Base-by-base conservation (phyloP, 2,888 invertebrate species). In the Rotaria magnacalcarata region DNA sequence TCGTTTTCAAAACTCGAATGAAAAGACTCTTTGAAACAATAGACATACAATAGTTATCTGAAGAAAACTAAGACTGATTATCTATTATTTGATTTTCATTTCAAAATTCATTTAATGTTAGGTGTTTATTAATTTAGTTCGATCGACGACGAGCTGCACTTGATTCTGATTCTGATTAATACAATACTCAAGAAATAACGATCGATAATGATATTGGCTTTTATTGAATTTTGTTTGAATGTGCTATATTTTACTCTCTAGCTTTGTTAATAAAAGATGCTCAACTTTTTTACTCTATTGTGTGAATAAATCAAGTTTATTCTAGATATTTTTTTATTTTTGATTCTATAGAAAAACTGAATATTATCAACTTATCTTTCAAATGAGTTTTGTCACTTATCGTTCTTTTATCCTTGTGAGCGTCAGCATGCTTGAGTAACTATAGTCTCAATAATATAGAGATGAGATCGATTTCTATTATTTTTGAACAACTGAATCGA, bases 101-200 rank as follows among this genome's bases (percentile, higher is more conserved):
- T 34, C 34, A 34, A 34, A 34, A 34, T 34, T 34, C 34, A 34
- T 34, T 34, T 34, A 34, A 47, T 52, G 52, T 52, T 52, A 16
- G 3, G 16, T 41, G 7, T 75, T 16, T 4, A 11, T 75, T 8
- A 16, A 75, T 60, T 43, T 60, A 86, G 85, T 86, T 85, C 52
- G 86, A 86, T 21, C 56, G 86, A 43, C 75, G 86, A 75, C 52
- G 86, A 75, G 74, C 60, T 50, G 86, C 86, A 21, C 24, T 86
- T 34, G 86, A 86, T 74, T 86, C 86, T 16, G 86, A 86, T 50
- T 80, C 80, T 1, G 80, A 80, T 47, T 80, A 7, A 80, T 21
- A 21, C 2, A 2, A 80, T n/a, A 2, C 8, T 80, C 21, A 3
- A 24, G 3, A 1, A 34, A 16, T 34, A 10, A 80, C n/a, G 24